Conservation (phyloP, 2,797 vertebrate species). For the Mormyrus hasselquistii region DNA sequence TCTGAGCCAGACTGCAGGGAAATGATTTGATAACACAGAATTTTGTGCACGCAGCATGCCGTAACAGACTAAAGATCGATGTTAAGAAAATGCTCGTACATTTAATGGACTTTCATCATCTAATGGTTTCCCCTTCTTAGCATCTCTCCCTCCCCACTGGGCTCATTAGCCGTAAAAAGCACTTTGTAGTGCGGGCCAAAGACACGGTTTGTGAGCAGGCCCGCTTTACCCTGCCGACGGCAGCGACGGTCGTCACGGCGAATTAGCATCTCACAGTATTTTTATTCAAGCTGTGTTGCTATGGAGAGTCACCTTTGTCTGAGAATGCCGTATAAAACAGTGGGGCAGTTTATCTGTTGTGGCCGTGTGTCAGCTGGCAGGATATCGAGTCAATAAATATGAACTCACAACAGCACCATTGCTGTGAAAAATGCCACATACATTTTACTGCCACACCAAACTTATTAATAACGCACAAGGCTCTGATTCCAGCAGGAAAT, state of each 20-base stretch:
- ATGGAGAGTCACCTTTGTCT: neutral
- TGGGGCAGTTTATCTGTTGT: neutral
- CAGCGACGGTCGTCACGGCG: slow-evolving; percentile 20
- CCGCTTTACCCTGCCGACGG: slow-evolving; percentile 6
- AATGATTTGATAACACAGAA: slow-evolving; percentile 6
- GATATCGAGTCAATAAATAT: neutral
- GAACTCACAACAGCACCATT: neutral
- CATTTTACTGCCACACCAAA: neutral
- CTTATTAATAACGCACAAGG: neutral
- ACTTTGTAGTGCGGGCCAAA: slow-evolving; percentile 5
- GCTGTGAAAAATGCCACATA: neutral
- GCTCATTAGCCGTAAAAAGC: slow-evolving; percentile 18
- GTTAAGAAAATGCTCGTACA: slow-evolving; percentile 7
- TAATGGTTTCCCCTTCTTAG: slow-evolving; percentile 24
- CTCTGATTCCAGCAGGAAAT: neutral
- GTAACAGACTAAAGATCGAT: slow-evolving; percentile 29
- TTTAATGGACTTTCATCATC: slow-evolving; percentile 14
- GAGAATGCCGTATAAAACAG: neutral
- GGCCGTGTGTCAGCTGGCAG: neutral
- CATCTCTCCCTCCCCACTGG: neutral
- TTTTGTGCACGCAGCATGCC: slow-evolving; percentile 21
- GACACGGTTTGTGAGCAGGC: slow-evolving; percentile 17
- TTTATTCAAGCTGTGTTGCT: slow-evolving; percentile 14
- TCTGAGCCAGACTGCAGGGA: slow-evolving; percentile 3
- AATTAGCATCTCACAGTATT: slow-evolving; percentile 24